phyloP scores from a whole-genome alignment of 2,888 invertebrate genomes.

The Stenodema calcarata region DNA sequence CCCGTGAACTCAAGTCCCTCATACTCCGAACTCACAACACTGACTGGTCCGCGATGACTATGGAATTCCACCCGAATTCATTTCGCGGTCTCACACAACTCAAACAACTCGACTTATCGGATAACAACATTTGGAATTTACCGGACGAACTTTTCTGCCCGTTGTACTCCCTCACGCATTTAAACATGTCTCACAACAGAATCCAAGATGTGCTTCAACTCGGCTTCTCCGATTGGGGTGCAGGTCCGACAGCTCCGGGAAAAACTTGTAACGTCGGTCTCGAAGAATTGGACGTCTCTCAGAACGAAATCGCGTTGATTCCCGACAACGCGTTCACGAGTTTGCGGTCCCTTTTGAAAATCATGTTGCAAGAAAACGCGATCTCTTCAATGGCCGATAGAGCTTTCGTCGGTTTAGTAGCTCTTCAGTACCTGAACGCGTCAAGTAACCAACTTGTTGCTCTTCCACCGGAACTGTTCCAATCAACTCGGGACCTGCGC shows the following conservation, averaged over 20 bases:
- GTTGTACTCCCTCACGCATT: slow-evolving; percentile 76
- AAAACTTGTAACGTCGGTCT: slow-evolving; percentile 73
- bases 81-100: slow-evolving; percentile 81
- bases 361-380: slow-evolving; percentile 83
- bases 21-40: slow-evolving; percentile 80
- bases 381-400: slow-evolving; percentile 80
- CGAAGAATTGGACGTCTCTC: slow-evolving; percentile 75
- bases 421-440: slow-evolving; percentile 81
- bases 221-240: slow-evolving; percentile 78
- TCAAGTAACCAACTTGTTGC: slow-evolving; percentile 84
- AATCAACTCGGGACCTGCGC: slow-evolving; percentile 79
- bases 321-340: slow-evolving; percentile 78
- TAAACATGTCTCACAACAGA: slow-evolving; percentile 86
- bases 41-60: slow-evolving; percentile 73
- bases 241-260: slow-evolving; percentile 71
- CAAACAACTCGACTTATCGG: slow-evolving; percentile 78
- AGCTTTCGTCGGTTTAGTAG: slow-evolving; percentile 79
- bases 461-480: slow-evolving; percentile 82
- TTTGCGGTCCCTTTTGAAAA: slow-evolving; percentile 77
- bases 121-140: slow-evolving; percentile 82
- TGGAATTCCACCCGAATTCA: slow-evolving; percentile 76
- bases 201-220: slow-evolving; percentile 79
- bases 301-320: slow-evolving; percentile 76
- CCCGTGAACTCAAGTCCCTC: slow-evolving; percentile 79
- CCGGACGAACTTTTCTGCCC: slow-evolving; percentile 82